Evolutionary conservation across 2,113 vertebrate genomes (phyloP), one percentile per base, ranked within the genome.

Genomic region (Actenoides hombroni): DNA sequence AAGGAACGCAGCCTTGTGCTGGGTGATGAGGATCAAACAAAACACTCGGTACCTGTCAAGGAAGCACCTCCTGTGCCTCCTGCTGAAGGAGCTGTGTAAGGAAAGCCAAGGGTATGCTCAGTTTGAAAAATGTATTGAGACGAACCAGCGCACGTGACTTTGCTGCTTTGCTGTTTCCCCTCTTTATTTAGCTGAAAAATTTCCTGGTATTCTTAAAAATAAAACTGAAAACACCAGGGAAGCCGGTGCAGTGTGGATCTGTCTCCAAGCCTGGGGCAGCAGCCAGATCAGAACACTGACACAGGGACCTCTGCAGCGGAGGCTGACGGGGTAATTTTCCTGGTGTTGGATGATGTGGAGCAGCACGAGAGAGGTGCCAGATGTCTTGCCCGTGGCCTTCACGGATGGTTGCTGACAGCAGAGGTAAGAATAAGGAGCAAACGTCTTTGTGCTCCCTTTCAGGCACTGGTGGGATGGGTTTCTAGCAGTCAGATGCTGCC

Each of bases 331-430:
- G 88, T 63, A 83, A 95, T 95, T 93, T 86, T 78, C 16, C 83
- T 1, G 9, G 91, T 94, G 96, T 90, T 88, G 88, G 94, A 0
- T 94, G 95, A 93, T 86, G 80, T 12, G 88, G 57, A 95, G 79
- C 95, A 94, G 85, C 57, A 3, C 1, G 37, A 61, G 63, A 48
- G 88, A 90, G 83, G 80, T 91, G 93, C 80, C 83, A 88, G 86
- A 11, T 75, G 83, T 86, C 51, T 46, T 56, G 25, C 18, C 71
- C 16, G 5, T 35, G 73, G 25, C 40, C 83, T 90, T 35, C 63
- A 10, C 0, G 0, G 31, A 8, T 1, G 2, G 60, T n/a, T 86
- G 92, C 86, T 95, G 83, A 89, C 88, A 95, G 94, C 86, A 51
- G n/a, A 4, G 53, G 35, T 28, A 86, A 37, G 51, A 71, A 4